Evolutionary conservation across 2,113 vertebrate species (phyloP).

Genomic region (Cynocephalus volans): DNA sequence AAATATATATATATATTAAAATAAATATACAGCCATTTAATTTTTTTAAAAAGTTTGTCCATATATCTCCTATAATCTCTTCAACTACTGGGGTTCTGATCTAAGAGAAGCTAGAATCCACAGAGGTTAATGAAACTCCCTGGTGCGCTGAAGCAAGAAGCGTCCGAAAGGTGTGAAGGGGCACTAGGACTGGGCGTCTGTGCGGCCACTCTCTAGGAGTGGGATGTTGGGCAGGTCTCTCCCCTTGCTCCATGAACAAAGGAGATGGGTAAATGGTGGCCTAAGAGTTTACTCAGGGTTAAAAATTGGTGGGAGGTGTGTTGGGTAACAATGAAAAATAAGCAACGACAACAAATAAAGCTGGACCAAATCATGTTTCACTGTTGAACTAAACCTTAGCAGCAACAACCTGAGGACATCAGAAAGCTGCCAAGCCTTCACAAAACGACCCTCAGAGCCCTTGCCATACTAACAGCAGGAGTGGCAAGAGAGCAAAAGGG

Average conservation of each 20-base stretch:
- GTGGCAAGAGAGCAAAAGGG: neutral
- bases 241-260: neutral
- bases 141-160: neutral
- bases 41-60: neutral
- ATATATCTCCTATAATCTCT: neutral
- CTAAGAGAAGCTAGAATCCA: neutral
- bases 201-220: fast-evolving
- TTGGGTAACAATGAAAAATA: neutral
- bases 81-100: neutral
- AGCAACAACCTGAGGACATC: neutral
- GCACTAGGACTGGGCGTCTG: fast-evolving
- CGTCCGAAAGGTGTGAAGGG: neutral
- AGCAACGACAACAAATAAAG: neutral
- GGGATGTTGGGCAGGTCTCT: neutral
- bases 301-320: neutral
- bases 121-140: neutral
- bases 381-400: neutral
- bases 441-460: neutral
- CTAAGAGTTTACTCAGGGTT: neutral
- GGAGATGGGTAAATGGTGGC: neutral
- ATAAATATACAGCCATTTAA: neutral
- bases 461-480: neutral
- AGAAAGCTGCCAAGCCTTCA: neutral
- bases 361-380: neutral
- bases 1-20: neutral